Conservation (phyloP, 2,797 vertebrate species). For the Naso thynnoides region DNA sequence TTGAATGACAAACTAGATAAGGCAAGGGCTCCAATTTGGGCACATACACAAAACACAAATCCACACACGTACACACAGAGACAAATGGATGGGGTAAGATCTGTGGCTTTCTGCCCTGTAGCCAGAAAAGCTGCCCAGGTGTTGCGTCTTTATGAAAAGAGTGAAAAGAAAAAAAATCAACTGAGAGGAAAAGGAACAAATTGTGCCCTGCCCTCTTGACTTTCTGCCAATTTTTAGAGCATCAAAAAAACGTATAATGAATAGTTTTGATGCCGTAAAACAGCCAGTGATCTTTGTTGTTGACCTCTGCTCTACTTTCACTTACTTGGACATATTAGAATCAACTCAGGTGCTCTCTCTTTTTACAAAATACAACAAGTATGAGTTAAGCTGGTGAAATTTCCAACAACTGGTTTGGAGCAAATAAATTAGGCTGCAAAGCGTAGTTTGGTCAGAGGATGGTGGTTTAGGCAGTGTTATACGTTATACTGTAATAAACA, state of each 20-base stretch:
- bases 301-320: slow-evolving; percentile 59
- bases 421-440: too few relatives aligned
- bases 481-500: too few relatives aligned
- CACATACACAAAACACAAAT: slow-evolving; percentile 25
- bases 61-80: slow-evolving; percentile 21
- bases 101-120: slow-evolving; percentile 50
- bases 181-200: slow-evolving; percentile 61
- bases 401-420: too few relatives aligned
- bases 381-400: slow-evolving; percentile 14
- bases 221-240: slow-evolving; percentile 56
- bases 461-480: too few relatives aligned
- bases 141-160: slow-evolving; percentile 58
- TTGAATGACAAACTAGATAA: slow-evolving; percentile 56
- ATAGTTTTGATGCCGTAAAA: slow-evolving; percentile 58
- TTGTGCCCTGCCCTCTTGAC: slow-evolving; percentile 73
- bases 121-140: slow-evolving; percentile 56
- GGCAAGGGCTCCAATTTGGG: slow-evolving; percentile 27
- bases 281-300: slow-evolving; percentile 60
- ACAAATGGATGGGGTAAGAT: slow-evolving; percentile 53
- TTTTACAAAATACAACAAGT: slow-evolving; percentile 28
- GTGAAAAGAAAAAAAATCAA: slow-evolving; percentile 46
- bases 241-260: slow-evolving; percentile 51
- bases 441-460: too few relatives aligned
- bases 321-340: slow-evolving; percentile 45
- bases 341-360: slow-evolving; percentile 53